These are phyloP conservation scores for Scaptomyza parva DNA, from an alignment of 2,888 invertebrate species.

Conservation along the genomic window DNA sequence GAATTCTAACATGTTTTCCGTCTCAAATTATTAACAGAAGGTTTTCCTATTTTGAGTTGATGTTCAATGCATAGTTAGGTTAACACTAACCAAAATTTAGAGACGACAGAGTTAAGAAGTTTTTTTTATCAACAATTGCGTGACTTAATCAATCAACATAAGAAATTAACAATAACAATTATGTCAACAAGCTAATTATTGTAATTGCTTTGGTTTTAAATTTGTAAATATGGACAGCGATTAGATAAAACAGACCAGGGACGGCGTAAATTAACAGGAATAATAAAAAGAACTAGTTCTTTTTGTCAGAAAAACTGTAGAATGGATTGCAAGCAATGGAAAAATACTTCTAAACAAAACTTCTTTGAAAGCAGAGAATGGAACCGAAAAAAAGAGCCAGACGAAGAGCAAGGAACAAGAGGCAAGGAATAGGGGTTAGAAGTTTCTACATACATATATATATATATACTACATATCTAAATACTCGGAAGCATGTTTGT, in stretches of 20 bases:
- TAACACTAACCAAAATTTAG: slow-evolving; percentile 14
- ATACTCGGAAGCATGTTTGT: no score
- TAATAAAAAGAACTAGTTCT: slow-evolving; percentile 16
- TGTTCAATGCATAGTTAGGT: neutral
- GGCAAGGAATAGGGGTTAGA: neutral
- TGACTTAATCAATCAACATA: slow-evolving; percentile 44
- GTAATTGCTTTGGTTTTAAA: slow-evolving; percentile 57
- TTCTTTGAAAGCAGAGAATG: neutral
- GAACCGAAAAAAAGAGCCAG: neutral
- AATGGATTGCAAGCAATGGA: neutral
- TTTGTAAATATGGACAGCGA: slow-evolving; percentile 57
- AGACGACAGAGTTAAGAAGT: no score
- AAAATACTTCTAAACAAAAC: neutral
- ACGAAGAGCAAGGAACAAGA: neutral
- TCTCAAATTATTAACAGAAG: no score
- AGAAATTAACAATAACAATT: slow-evolving; percentile 39
- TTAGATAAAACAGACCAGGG: slow-evolving; percentile 47
- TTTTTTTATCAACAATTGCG: slow-evolving; percentile 41
- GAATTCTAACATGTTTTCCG: no score
- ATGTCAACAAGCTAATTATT: slow-evolving; percentile 61
- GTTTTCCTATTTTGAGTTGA: no score
- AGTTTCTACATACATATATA: no score
- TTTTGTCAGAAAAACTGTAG: slow-evolving; percentile 3
- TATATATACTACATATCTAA: neutral
- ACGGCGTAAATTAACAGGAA: slow-evolving; percentile 9